Evolutionary conservation across 2,888 invertebrate species (phyloP), one percentile per base, ranked within the genome.

Genomic region (Hirtodrosophila histrioides): DNA sequence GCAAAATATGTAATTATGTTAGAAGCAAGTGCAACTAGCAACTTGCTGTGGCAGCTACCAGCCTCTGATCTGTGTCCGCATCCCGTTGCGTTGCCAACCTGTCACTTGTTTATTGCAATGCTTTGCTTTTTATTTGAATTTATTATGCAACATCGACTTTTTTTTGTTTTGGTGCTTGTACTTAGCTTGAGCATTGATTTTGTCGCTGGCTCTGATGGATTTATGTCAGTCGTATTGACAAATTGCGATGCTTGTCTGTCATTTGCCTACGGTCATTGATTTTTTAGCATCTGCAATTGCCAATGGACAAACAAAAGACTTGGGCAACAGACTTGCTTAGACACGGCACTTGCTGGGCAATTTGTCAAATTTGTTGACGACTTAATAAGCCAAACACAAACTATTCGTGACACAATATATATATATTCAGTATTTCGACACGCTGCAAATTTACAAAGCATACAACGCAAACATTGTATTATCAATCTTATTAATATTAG

Each of bases 1-100:
- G 74, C 76, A 72, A 85, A 72, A 79, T 83, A 83, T 83, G 77
- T 82, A 82, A 79, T 82, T 83, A 86, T 83, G 77, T 79, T 86
- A 86, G 83, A 82, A 79, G 69, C 71, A 69, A 75, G 75, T 61
- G 67, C 62, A 67, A 40, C 50, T 17, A 17, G 17, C 17, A 17
- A 17, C 17, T 17, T 33, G 39, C 61, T 55, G 17, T 57, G 57
- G 27, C 54, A 51, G 44, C 56, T 64, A 61, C 27, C 49, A 48
- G 33, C 12, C 53, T 56, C 31, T 29, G 39, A 45, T 53, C 55
- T 24, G 23, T 37, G 36, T 37, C 35, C 49, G 31, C 56, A 10
- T 50, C 62, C 48, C 46, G 37, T 49, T 62, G 44, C 33, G 44
- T 40, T 44, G 56, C 45, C 49, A 31, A 36, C 31, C 33, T 57